These are phyloP conservation scores for Gila robusta DNA, from an alignment of 2,797 vertebrate species.

Conservation along the genomic window DNA sequence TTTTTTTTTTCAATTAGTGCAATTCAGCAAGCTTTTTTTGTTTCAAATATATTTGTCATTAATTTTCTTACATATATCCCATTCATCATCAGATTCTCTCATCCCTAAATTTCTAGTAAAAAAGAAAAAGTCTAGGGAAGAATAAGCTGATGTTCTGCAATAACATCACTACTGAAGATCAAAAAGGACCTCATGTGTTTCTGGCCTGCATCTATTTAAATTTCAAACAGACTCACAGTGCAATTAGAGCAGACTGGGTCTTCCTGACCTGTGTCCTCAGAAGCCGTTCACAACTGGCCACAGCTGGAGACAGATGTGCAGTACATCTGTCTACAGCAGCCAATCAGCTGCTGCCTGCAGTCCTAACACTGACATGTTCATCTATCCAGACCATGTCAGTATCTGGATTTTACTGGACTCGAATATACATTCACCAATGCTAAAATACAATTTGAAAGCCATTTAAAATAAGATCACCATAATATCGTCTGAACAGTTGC, in stretches of 20 bases:
- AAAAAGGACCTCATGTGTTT: neutral
- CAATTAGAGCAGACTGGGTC: constrained; percentile 36
- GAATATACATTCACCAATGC: neutral
- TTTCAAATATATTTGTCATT: too few species aligned
- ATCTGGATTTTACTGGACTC: constrained; percentile 2
- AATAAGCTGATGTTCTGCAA: neutral
- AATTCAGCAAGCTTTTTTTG: too few species aligned
- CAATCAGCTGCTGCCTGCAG: constrained; percentile 23
- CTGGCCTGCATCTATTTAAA: constrained; percentile 1
- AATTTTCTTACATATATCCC: too few species aligned
- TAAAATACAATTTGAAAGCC: neutral
- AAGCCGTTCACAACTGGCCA: constrained; percentile 22
- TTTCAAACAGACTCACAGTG: neutral
- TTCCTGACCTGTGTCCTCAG: constrained; percentile 11
- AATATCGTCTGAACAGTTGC: neutral
- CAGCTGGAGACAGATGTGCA: constrained; percentile 27
- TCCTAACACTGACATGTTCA: neutral
- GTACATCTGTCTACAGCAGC: too few species aligned
- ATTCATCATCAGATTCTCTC: neutral
- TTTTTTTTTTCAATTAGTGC: too few species aligned
- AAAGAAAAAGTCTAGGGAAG: too few species aligned
- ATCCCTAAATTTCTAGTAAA: neutral
- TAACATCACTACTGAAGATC: neutral
- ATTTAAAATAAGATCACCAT: neutral
- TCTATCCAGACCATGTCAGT: neutral